A percentile compares a stretch with the other conserved stretches of the same genome.
Conservation (phyloP, 2,113 vertebrate genomes). For the Ammodytes marinus region DNA sequence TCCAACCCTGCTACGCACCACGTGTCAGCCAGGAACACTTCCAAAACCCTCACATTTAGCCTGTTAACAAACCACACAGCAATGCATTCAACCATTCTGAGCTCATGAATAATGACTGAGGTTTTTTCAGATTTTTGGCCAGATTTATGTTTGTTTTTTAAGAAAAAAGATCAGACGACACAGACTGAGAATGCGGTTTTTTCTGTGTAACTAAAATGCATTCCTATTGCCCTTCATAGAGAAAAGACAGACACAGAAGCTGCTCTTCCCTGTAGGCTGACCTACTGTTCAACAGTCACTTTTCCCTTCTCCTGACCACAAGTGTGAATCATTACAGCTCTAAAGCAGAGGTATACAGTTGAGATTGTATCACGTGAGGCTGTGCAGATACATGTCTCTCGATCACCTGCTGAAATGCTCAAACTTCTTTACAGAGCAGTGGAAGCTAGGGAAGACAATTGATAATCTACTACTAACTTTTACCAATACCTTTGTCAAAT, state of each 20-base stretch:
- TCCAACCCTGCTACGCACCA: background rate
- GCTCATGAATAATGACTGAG: constrained; percentile 14
- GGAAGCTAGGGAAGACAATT: too few species aligned
- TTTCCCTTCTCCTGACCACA: background rate
- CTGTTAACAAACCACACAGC: background rate
- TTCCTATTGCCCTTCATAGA: background rate
- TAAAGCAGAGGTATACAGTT: background rate
- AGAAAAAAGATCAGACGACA: background rate
- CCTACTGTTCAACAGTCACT: background rate
- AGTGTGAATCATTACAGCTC: background rate
- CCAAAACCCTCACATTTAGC: constrained; percentile 22
- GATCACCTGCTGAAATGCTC: background rate
- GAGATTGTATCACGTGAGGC: background rate
- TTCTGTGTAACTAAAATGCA: background rate
- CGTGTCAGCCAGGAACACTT: constrained; percentile 3
- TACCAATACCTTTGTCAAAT: too few species aligned
- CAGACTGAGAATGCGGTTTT: background rate
- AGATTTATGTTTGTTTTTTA: constrained; percentile 2
- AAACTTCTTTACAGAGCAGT: background rate
- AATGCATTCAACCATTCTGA: background rate
- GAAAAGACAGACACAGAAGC: background rate
- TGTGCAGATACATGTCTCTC: background rate
- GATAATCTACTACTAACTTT: too few species aligned
- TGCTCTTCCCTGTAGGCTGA: background rate
- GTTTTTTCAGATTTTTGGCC: constrained; percentile 23